These are phyloP conservation scores for Tetraneura akinire DNA, from an alignment of 1,140 invertebrate genomes.

Conservation along the genomic window DNA sequence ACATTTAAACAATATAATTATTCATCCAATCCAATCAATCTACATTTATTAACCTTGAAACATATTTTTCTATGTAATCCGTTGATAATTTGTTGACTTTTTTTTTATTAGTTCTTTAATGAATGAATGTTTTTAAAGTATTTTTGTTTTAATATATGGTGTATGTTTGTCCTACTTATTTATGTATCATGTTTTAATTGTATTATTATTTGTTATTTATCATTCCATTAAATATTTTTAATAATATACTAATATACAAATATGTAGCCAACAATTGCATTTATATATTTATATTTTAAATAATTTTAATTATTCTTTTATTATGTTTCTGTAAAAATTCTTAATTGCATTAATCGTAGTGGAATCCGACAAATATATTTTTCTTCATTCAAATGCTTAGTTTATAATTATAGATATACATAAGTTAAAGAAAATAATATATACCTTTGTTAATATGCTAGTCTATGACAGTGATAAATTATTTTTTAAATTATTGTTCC, in stretches of 20 bases:
- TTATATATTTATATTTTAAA: neutral
- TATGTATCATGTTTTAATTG: constrained; percentile 26
- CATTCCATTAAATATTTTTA: constrained; percentile 47
- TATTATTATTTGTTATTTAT: constrained; percentile 42
- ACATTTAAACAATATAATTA: constrained; percentile 16
- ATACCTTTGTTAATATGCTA: too few relatives aligned
- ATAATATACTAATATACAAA: constrained; percentile 38
- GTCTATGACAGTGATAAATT: too few relatives aligned
- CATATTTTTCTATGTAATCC: neutral
- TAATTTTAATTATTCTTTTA: neutral
- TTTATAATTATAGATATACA: too few relatives aligned
- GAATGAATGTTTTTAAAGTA: neutral
- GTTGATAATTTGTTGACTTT: constrained; percentile 38
- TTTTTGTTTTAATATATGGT: constrained; percentile 35
- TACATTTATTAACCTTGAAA: neutral
- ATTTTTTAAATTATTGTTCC: too few relatives aligned
- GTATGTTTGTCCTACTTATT: constrained; percentile 34
- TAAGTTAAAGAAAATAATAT: too few relatives aligned
- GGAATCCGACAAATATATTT: too few relatives aligned
- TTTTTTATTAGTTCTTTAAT: constrained; percentile 44
- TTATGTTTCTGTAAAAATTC: too few relatives aligned
- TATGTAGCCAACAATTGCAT: neutral
- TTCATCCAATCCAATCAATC: neutral
- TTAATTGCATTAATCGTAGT: too few relatives aligned
- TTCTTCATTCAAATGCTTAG: too few relatives aligned